phyloP scores from a whole-genome alignment of 2,797 vertebrate species.

The Oceanodroma leucorhoa region DNA sequence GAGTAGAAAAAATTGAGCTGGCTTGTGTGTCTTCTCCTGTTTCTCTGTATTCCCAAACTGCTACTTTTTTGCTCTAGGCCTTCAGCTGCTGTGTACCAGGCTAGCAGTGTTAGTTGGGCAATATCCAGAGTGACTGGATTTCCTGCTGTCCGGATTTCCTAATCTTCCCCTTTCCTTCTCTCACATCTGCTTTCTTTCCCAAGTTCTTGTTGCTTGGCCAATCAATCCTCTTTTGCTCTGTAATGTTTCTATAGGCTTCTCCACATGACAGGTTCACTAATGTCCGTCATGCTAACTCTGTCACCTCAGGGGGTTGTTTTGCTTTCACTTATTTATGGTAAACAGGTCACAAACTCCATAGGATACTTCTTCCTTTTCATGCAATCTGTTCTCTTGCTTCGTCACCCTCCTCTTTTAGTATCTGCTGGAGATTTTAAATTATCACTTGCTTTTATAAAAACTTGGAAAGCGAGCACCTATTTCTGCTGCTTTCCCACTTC shows the following conservation, averaged over 20 bases:
- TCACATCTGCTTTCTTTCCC: background rate
- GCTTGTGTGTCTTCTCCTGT: background rate
- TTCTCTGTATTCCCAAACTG: background rate
- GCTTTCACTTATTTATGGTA: background rate
- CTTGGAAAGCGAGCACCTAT: background rate
- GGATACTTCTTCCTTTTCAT: background rate
- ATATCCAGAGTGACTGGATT: background rate
- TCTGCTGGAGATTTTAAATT: background rate
- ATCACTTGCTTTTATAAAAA: background rate
- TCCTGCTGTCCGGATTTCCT: background rate
- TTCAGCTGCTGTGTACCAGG: background rate
- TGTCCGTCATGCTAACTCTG: background rate
- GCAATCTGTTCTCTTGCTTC: background rate
- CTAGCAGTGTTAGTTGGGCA: background rate
- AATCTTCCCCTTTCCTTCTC: background rate
- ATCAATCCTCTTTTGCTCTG: background rate
- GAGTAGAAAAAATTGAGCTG: background rate
- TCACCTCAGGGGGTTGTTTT: background rate
- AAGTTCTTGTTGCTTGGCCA: background rate
- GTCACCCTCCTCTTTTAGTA: background rate
- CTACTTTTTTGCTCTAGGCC: background rate
- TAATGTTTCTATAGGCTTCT: background rate
- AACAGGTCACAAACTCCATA: background rate
- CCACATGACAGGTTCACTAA: background rate
- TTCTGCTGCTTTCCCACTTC: background rate